Conservation (phyloP, 2,113 vertebrate species). For the Ceratotherium simum region DNA sequence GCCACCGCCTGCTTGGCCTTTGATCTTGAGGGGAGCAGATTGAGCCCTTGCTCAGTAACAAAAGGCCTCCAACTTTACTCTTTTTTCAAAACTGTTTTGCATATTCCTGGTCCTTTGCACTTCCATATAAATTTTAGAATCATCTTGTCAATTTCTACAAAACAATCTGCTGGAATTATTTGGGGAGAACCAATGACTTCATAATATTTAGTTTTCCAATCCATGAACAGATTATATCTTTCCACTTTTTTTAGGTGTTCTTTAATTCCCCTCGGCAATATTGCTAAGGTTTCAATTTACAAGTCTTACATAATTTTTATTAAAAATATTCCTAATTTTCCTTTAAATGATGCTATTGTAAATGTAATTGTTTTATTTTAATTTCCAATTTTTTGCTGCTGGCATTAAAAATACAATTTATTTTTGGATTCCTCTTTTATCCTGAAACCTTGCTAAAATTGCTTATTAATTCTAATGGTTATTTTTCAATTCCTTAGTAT, state of each 20-base stretch:
- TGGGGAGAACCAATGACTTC: background rate
- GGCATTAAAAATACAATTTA: background rate
- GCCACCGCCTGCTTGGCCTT: too few species aligned
- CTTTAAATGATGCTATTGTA: background rate
- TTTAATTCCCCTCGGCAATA: background rate
- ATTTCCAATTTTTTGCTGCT: background rate
- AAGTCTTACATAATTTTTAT: background rate
- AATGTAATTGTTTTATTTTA: background rate
- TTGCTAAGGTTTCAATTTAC: background rate
- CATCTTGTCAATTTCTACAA: background rate
- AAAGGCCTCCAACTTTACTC: background rate
- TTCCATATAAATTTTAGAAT: background rate
- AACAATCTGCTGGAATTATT: background rate
- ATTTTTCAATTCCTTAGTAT: background rate
- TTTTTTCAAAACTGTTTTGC: background rate
- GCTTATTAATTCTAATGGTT: background rate
- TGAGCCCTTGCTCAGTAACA: too few species aligned
- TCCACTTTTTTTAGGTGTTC: background rate
- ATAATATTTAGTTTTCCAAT: background rate
- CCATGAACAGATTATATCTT: background rate
- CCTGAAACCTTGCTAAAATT: background rate
- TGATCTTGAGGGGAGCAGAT: too few species aligned
- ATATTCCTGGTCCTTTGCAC: background rate
- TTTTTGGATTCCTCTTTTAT: background rate
- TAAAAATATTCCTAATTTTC: background rate